A percentile compares a stretch with the other conserved stretches of the same genome.
Conservation (phyloP, 1,140 invertebrate species). For the Nasonia giraulti region DNA sequence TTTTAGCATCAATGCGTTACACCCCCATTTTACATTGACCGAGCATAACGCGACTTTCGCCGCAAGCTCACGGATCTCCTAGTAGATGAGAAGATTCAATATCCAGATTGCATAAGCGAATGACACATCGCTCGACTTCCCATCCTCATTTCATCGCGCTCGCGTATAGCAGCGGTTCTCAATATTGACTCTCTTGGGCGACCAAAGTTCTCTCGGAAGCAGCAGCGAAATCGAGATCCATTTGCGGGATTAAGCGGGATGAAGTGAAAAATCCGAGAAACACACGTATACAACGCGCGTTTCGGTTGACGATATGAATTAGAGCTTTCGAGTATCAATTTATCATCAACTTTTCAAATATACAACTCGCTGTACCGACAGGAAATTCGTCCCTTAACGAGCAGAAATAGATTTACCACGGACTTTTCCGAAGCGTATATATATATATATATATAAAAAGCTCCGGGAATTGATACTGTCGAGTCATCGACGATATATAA, state of each 20-base stretch:
- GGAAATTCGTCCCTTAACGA: neutral
- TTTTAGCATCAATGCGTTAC: too few species aligned
- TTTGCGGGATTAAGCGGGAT: constrained; percentile 59
- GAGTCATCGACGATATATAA: constrained; percentile 29
- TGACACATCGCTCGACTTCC: neutral
- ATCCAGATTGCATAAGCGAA: constrained; percentile 60
- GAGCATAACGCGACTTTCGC: neutral
- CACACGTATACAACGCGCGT: constrained; percentile 50
- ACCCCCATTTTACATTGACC: too few species aligned
- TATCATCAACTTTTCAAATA: too few species aligned
- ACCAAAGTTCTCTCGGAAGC: constrained; percentile 52
- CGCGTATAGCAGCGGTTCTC: constrained; percentile 55
- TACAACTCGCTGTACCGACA: neutral
- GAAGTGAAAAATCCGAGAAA: constrained; percentile 58
- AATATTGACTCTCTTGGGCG: constrained; percentile 59
- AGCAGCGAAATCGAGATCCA: constrained; percentile 54
- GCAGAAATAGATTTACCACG: constrained; percentile 13
- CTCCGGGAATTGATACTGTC: constrained; percentile 29
- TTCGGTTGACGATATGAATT: too few species aligned
- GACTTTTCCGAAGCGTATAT: neutral
- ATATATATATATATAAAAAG: neutral
- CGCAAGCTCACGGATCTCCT: neutral
- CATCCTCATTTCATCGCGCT: constrained; percentile 53
- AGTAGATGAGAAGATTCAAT: constrained; percentile 58
- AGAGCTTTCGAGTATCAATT: too few species aligned